phyloP scores from a whole-genome alignment of 1,140 invertebrate species.

The Tetragonula clypearis region DNA sequence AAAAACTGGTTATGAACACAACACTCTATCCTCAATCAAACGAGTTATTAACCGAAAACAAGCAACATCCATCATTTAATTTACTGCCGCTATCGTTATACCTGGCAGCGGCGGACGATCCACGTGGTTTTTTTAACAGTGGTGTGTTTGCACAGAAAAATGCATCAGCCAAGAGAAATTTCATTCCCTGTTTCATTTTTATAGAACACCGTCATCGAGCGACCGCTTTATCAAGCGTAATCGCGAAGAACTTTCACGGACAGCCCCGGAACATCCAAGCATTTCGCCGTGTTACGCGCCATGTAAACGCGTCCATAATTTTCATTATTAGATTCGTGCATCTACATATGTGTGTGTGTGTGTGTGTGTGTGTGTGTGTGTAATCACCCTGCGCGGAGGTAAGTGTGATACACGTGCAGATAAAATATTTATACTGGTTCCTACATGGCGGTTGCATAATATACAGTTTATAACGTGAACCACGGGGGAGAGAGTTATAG shows the following conservation, averaged over 20 bases:
- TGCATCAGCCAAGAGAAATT: neutral
- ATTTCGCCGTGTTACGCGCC: neutral
- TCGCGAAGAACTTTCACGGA: neutral
- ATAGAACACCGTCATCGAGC: neutral
- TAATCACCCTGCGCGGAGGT: neutral
- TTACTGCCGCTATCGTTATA: neutral
- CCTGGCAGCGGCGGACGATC: neutral
- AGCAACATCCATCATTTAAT: no score
- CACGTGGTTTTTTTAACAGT: no score
- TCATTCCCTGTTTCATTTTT: neutral
- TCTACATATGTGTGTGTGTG: slow-evolving; percentile 6
- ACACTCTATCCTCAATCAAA: no score
- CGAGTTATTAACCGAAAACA: no score
- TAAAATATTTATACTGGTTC: slow-evolving; percentile 16
- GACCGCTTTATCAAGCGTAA: neutral
- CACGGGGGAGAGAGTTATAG: neutral
- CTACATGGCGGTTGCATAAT: slow-evolving; percentile 31
- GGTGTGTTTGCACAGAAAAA: neutral
- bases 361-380: slow-evolving; percentile 10
- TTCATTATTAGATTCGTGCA: slow-evolving; percentile 25
- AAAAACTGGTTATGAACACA: no score
- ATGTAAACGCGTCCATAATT: slow-evolving; percentile 14
- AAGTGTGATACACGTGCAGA: neutral
- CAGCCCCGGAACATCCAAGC: neutral
- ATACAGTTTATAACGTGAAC: slow-evolving; percentile 33